Base-by-base conservation (phyloP, 1,140 invertebrate genomes). In the Drosophila quadrilineata region DNA sequence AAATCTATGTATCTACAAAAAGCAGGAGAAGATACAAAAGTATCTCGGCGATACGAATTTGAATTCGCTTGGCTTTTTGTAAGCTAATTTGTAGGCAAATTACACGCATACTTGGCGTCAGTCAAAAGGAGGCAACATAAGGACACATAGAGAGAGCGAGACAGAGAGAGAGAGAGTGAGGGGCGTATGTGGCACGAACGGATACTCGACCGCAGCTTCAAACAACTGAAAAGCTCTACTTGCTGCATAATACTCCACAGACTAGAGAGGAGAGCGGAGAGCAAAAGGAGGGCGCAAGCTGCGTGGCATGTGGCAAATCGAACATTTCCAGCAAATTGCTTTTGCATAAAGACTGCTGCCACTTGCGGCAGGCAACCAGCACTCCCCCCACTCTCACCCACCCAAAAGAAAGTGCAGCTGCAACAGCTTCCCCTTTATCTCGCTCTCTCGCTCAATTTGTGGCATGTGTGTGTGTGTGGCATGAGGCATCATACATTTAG, bases 281-380 rank as follows among this genome's bases (percentile, higher is more conserved):
- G n/a, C n/a, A n/a, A n/a, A n/a, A n/a, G n/a, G 41, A 12, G 53
- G 21, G 3, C 57, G 14, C 3, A 4, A 29, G 26, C 26, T 29
- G 9, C 4, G 5, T 12, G 10, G 17, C 40, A 9, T 38, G 14
- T 28, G 46, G 54, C 60, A 71, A 73, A 86, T 86, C 80, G 80
- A 86, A 86, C 72, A 71, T 86, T 86, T 86, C 80, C 80, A 86
- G 72, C 72, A 87, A 86, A 86, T 86, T 86, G 82, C 80, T 59
- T 80, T 86, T 75, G 82, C 82, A 86, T 86, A 86, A 86, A 86
- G 72, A 69, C 71, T 31, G 68, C 36, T 58, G 65, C 62, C 75
- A 76, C 64, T 62, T 63, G 59, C 54, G 41, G 56, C 24, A n/a
- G n/a, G n/a, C n/a, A n/a, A n/a, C n/a, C n/a, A n/a, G n/a, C n/a